These are phyloP conservation scores for Spodoptera exigua DNA, from an alignment of 2,888 invertebrate species.

Conservation along the genomic window DNA sequence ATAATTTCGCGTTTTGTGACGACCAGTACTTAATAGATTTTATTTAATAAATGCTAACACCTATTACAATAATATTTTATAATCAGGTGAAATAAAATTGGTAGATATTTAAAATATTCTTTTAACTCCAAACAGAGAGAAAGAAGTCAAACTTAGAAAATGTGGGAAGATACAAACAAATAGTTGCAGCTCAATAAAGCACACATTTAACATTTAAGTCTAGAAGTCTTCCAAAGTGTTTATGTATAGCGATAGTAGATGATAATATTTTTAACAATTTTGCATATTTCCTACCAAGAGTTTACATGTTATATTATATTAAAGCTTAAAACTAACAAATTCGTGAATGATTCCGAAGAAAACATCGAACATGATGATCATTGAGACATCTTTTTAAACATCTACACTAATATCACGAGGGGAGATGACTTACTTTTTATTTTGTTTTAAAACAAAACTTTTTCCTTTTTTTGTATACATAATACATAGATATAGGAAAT, in stretches of 20 bases:
- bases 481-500: conserved; percentile 45
- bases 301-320: conserved; percentile 67
- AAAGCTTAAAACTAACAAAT: conserved; percentile 84
- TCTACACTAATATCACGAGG: conserved; percentile 86
- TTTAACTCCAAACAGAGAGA: conserved; percentile 31
- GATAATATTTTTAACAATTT: conserved; percentile 40
- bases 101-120: conserved; percentile 14
- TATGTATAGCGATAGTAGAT: conserved; percentile 17
- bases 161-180: conserved; percentile 15
- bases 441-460: conserved; percentile 58
- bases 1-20: conserved; percentile 26
- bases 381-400: conserved; percentile 67
- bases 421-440: conserved; percentile 71
- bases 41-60: conserved; percentile 31
- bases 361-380: conserved; percentile 68
- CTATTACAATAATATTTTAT: conserved; percentile 30
- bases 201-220: conserved; percentile 39
- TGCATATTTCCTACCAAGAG: conserved; percentile 40
- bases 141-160: conserved; percentile 31
- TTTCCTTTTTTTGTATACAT: conserved; percentile 48
- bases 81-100: conserved; percentile 21
- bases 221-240: conserved; percentile 53
- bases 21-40: conserved; percentile 19
- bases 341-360: conserved; percentile 76
- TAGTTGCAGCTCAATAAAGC: conserved; percentile 66